Evolutionary conservation across 2,888 invertebrate species (phyloP), one percentile per base, ranked within the genome.

Genomic region (Tigriopus californicus): DNA sequence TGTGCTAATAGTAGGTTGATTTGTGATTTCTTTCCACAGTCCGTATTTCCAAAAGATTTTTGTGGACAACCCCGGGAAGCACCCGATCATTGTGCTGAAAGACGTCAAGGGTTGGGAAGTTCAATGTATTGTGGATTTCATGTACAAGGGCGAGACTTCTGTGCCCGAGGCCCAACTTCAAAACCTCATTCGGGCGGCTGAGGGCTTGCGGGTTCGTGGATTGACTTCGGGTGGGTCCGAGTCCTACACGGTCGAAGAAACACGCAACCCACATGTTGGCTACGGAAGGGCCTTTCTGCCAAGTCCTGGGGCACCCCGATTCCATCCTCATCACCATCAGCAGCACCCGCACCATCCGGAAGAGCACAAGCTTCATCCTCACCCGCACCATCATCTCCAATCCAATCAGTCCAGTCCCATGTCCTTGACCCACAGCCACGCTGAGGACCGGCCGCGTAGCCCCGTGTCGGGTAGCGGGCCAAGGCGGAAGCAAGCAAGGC

Each of bases 101-200:
- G 89, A 90, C 75, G 85, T 88, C 70, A 80, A 80, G 67, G 85
- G 83, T 65, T 85, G 86, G 80, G 88, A 89, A 67, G 82, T 91
- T 63, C 85, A 86, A 67, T 85, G 87, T 41, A 83, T 90, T 62
- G 83, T 90, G 62, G 86, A 88, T 73, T 91, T 90, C 69, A 90
- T 90, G 88, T 91, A 91, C 74, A 83, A 85, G 65, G 90, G 90
- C 44, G 88, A 90, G 74, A 87, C 90, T 66, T 85, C 85, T 65
- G 87, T 90, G 57, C 81, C 82, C 8, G 85, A 87, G 67, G 86
- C 87, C 68, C 84, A 87, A 63, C 75, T 90, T 25, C 80, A 83
- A 60, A 82, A 81, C 12, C 77, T 91, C 65, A 85, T 90, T 67
- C 82, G 85, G 66, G 88, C 58, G 11, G 58, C 58, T 10, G 58